phyloP scores from a whole-genome alignment of 2,888 invertebrate species.

The Thymelicus lineola region DNA sequence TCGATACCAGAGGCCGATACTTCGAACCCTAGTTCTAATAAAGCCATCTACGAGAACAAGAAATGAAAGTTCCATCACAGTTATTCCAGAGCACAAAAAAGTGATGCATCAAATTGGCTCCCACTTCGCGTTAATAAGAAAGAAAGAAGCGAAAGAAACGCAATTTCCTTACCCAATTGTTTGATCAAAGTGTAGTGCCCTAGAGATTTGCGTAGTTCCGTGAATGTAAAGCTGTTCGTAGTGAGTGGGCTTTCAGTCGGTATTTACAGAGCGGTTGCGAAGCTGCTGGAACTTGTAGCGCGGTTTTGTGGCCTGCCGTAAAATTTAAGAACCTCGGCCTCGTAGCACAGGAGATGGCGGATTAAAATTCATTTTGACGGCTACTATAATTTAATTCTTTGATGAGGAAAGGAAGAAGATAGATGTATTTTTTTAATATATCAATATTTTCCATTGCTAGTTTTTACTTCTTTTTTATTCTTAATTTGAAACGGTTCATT shows the following conservation, averaged over 20 bases:
- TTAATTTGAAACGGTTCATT: too few species aligned
- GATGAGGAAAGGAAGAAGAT: too few species aligned
- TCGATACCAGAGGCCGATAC: too few species aligned
- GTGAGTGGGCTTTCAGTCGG: constrained; percentile 22
- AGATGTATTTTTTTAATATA: too few species aligned
- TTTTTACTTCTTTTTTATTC: too few species aligned
- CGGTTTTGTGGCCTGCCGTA: constrained; percentile 18
- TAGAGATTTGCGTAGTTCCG: background rate
- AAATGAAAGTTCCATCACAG: too few species aligned
- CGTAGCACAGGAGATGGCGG: background rate
- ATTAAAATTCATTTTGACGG: background rate
- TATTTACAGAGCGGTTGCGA: constrained; percentile 14
- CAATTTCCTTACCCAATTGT: constrained; percentile 3
- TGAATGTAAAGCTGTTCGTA: constrained; percentile 10
- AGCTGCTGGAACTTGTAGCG: constrained; percentile 24
- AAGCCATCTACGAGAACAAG: too few species aligned
- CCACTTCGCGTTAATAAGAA: background rate
- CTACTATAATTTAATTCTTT: too few species aligned
- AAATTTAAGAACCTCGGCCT: constrained; percentile 17
- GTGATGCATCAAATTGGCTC: background rate
- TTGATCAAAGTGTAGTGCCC: background rate
- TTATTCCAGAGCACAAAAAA: too few species aligned
- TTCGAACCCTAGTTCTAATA: too few species aligned
- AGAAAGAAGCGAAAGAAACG: background rate
- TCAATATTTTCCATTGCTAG: too few species aligned